phyloP scores from a whole-genome alignment of 2,888 invertebrate genomes.

The Blera fallax region DNA sequence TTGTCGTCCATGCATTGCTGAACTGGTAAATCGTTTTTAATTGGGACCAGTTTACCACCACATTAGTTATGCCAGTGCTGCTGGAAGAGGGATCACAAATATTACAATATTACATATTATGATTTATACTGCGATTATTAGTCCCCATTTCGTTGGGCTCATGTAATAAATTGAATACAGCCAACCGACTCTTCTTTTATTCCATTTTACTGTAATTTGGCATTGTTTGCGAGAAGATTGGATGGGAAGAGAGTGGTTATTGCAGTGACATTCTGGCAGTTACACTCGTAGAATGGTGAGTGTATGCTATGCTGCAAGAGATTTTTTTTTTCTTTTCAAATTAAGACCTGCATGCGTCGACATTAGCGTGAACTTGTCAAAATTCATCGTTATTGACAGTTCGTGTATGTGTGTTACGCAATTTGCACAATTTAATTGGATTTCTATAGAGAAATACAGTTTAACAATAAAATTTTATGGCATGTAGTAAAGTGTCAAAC shows the following conservation, averaged over 20 bases:
- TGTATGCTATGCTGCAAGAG: not conserved
- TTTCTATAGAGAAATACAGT: not conserved
- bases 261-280: conserved; percentile 5
- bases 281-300: not conserved
- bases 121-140: conserved; percentile 43
- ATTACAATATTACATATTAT: conserved; percentile 54
- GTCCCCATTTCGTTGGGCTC: not conserved
- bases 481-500: conserved; percentile 5
- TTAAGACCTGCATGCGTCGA: not conserved
- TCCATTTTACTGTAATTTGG: conserved; percentile 15
- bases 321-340: too few relatives aligned
- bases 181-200: conserved; percentile 20
- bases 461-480: conserved; percentile 18
- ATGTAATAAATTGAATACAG: conserved; percentile 21
- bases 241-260: not conserved
- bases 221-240: conserved; percentile 18
- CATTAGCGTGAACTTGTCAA: not conserved
- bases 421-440: not conserved
- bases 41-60: conserved; percentile 57
- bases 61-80: conserved; percentile 31
- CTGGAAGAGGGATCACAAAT: conserved; percentile 20
- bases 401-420: not conserved
- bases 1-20: conserved; percentile 46
- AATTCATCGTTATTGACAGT: not conserved
- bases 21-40: conserved; percentile 62